Evolutionary conservation across 2,113 vertebrate species (phyloP), one percentile per base, ranked within the genome.

Genomic region (Nothoprocta pentlandii): DNA sequence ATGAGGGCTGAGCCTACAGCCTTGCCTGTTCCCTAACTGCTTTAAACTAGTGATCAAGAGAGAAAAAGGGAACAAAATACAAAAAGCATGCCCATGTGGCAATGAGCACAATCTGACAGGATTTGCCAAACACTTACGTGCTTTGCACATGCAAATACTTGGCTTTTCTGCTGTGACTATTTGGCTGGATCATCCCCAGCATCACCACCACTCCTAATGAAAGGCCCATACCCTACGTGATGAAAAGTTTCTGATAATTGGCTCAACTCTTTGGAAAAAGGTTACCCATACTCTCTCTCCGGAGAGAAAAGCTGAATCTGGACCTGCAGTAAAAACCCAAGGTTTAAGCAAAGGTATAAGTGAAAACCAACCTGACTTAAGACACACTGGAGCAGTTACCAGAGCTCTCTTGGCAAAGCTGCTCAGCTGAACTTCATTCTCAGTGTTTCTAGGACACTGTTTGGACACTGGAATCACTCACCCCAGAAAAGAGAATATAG

Each of bases 1-100:
- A 30, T 20, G 12, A 16, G 4, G n/a, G 2, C 0, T 10, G 56
- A 49, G 20, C 32, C n/a, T 58, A 59, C 39, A 49, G 15, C 1
- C 19, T 83, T 86, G 2, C 6, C 22, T 74, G 6, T 78, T 77
- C 74, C 69, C 7, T 0, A 21, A 42, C 7, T 71, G 41, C 3
- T 30, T 66, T 26, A 16, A 46, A 61, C 4, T 4, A 28, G 8
- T 10, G 28, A 86, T 13, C n/a, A 58, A 25, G 13, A 68, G 8
- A 39, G 17, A 75, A 80, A 22, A 34, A 1, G 2, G 1, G 46
- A 21, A 58, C 28, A 12, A 63, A 85, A 78, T 3, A 75, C 36
- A 22, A 51, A 70, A 21, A 51, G 51, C 28, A n/a, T 3, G 16
- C 71, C 20, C 10, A 26, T 6, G 2, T 3, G 66, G 32, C 62